These are phyloP conservation scores for Ursus arctos DNA, from an alignment of 2,113 vertebrate genomes.

Conservation along the genomic window DNA sequence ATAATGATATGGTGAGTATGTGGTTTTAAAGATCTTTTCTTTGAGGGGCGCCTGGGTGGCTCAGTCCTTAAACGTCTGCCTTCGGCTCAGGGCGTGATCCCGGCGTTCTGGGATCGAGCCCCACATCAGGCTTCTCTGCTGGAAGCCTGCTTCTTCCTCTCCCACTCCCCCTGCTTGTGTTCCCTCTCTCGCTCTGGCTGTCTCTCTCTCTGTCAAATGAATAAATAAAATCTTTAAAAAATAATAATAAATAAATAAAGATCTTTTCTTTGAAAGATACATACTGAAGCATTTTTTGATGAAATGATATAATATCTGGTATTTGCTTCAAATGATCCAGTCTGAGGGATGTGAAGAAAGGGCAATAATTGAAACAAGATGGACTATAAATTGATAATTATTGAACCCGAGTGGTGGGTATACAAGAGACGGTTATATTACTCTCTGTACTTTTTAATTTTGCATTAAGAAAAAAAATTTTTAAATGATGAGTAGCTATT, in stretches of 20 bases:
- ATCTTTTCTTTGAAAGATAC: conserved; percentile 14
- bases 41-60: not conserved
- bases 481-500: not conserved
- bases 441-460: not conserved
- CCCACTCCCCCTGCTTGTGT: too few relatives aligned
- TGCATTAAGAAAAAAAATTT: not conserved
- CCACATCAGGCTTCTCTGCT: too few relatives aligned
- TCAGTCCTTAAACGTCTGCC: too few relatives aligned
- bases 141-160: too few relatives aligned
- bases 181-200: too few relatives aligned
- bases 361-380: not conserved
- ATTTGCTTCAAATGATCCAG: not conserved
- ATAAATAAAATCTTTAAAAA: too few relatives aligned
- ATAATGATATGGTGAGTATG: not conserved
- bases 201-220: too few relatives aligned
- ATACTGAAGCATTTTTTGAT: conserved; percentile 5
- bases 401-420: not conserved
- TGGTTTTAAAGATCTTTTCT: conserved; percentile 20
- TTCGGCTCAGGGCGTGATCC: too few relatives aligned
- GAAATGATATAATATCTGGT: conserved; percentile 1
- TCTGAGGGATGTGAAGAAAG: not conserved
- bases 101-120: too few relatives aligned
- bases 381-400: not conserved
- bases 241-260: not conserved
- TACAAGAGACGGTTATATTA: not conserved